These are phyloP conservation scores for Hecatera dysodea DNA, from an alignment of 2,888 invertebrate species.

Conservation along the genomic window DNA sequence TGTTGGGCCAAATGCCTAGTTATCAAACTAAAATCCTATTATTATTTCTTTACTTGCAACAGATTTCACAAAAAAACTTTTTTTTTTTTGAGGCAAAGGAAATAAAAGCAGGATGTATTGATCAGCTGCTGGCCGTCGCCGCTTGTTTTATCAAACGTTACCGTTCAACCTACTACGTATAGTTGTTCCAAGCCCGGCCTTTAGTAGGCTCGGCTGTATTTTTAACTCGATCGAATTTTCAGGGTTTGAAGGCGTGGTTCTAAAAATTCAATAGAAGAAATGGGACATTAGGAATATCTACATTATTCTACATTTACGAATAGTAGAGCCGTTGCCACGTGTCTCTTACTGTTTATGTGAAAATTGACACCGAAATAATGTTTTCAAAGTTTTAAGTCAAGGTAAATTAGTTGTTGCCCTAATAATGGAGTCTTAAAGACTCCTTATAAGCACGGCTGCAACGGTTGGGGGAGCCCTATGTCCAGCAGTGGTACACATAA, in stretches of 20 bases:
- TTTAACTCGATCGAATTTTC: constrained; percentile 9
- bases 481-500: not conserved
- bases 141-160: constrained; percentile 17
- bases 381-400: too few relatives aligned
- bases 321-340: not conserved
- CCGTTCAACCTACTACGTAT: not conserved
- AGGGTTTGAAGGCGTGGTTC: constrained; percentile 16
- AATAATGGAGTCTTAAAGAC: not conserved
- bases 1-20: constrained; percentile 41
- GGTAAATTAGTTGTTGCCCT: not conserved
- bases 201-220: constrained; percentile 34
- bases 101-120: constrained; percentile 5
- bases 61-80: not conserved
- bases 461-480: not conserved
- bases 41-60: not conserved
- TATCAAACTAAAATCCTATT: not conserved
- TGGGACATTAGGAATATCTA: too few relatives aligned
- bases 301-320: not conserved
- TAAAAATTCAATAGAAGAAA: not conserved
- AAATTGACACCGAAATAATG: too few relatives aligned
- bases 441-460: not conserved
- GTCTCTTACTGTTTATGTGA: too few relatives aligned
- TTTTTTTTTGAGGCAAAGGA: not conserved
- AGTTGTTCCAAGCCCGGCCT: constrained; percentile 16
- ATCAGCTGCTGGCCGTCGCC: constrained; percentile 19